These are phyloP conservation scores for Actinemys pallida DNA, from an alignment of 2,113 vertebrate genomes.

Conservation along the genomic window DNA sequence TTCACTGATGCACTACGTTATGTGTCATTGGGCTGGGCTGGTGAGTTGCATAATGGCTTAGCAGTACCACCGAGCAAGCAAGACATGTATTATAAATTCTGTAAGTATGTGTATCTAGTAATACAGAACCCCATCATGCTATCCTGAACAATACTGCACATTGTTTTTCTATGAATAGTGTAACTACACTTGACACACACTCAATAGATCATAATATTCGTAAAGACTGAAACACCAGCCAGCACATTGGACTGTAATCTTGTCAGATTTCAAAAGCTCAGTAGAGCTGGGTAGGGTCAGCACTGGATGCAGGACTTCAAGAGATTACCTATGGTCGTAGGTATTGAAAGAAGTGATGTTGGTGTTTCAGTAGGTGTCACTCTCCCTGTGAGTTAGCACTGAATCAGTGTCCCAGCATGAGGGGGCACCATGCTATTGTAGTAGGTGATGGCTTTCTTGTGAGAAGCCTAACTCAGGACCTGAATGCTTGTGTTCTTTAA, in stretches of 20 bases:
- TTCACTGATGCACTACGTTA: not conserved
- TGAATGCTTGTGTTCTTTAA: fast-evolving
- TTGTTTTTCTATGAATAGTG: fast-evolving
- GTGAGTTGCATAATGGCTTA: slow-evolving; percentile 62
- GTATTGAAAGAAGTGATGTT: not conserved
- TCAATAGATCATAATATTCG: fast-evolving
- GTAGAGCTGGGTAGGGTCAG: not conserved
- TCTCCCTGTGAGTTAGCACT: not conserved
- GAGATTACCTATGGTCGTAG: not conserved
- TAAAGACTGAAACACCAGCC: fast-evolving
- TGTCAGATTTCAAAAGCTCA: not conserved
- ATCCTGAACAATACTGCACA: fast-evolving
- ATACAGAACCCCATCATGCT: not conserved
- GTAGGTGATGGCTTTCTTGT: not conserved
- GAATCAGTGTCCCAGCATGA: not conserved
- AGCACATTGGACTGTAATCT: fast-evolving
- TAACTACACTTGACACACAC: fast-evolving
- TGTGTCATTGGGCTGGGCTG: not conserved
- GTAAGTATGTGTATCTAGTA: not conserved
- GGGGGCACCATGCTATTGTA: not conserved
- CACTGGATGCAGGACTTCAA: not conserved
- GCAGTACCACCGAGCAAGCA: not conserved
- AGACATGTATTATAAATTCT: not conserved
- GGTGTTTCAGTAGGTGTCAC: slow-evolving; percentile 11
- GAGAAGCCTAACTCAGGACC: fast-evolving